Evolutionary conservation across 2,888 invertebrate species (phyloP).

Genomic region (Halocaridina rubra): DNA sequence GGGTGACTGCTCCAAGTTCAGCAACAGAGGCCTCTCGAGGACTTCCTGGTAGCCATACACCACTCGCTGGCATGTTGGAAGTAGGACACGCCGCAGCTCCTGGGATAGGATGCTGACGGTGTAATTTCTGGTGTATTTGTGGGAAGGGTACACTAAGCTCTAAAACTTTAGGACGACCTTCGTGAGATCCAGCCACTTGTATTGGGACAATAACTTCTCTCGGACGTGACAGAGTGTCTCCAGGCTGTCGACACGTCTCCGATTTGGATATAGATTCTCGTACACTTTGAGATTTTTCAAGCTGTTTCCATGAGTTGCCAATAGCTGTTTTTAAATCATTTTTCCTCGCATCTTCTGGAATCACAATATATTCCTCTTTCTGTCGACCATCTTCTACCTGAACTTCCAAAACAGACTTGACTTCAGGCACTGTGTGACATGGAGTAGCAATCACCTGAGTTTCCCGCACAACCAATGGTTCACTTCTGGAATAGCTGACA

Average conservation of each 20-base stretch:
- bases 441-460: constrained; percentile 54
- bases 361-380: constrained; percentile 26
- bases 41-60: constrained; percentile 43
- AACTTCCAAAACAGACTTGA: constrained; percentile 29
- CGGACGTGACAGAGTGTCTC: background rate
- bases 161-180: constrained; percentile 23
- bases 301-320: constrained; percentile 4
- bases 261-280: background rate
- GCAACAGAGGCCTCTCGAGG: constrained; percentile 37
- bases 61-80: background rate
- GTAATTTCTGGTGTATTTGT: background rate
- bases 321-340: background rate
- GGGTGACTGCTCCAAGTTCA: constrained; percentile 43
- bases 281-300: background rate
- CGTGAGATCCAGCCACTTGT: constrained; percentile 22
- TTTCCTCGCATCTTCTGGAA: constrained; percentile 3
- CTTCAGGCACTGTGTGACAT: constrained; percentile 23
- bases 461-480: constrained; percentile 54
- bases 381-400: constrained; percentile 31
- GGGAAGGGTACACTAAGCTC: constrained; percentile 20
- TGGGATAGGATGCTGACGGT: background rate
- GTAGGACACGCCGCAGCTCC: background rate
- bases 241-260: background rate
- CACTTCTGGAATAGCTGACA: constrained; percentile 43
- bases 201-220: constrained; percentile 38